These are phyloP conservation scores for Pogonophryne albipinna DNA, from an alignment of 2,797 vertebrate genomes.

Conservation along the genomic window DNA sequence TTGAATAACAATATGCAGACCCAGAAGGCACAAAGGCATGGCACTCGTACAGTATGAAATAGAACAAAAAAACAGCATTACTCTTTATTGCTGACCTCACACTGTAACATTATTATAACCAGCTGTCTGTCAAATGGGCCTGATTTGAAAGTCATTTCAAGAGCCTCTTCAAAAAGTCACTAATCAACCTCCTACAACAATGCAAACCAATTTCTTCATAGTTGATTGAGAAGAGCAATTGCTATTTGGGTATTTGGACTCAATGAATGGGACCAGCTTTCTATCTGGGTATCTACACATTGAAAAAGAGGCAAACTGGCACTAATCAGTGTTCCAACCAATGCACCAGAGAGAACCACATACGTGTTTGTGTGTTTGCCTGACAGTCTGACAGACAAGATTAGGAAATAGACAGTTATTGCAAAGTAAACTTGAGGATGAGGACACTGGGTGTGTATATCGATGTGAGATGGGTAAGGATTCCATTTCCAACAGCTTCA, in stretches of 20 bases:
- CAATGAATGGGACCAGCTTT: slow-evolving; percentile 64
- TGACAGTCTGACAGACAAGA: slow-evolving; percentile 57
- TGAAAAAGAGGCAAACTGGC: slow-evolving; percentile 65
- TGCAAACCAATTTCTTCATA: slow-evolving; percentile 73
- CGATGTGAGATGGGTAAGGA: slow-evolving; percentile 48
- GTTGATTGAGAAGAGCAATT: slow-evolving; percentile 72
- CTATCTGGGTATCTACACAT: slow-evolving; percentile 71
- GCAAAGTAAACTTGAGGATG: slow-evolving; percentile 68
- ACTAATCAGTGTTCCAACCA: slow-evolving; percentile 69
- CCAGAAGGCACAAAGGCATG: slow-evolving; percentile 33
- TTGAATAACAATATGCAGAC: slow-evolving; percentile 50
- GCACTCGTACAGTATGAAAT: slow-evolving; percentile 31
- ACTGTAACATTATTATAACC: slow-evolving; percentile 51
- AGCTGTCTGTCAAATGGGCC: slow-evolving; percentile 65
- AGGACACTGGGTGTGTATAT: slow-evolving; percentile 50
- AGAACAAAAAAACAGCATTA: slow-evolving; percentile 22
- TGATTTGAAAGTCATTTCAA: slow-evolving; percentile 71
- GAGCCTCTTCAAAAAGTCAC: slow-evolving; percentile 64
- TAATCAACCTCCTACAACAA: slow-evolving; percentile 72
- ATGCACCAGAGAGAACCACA: slow-evolving; percentile 54
- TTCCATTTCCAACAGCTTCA: slow-evolving; percentile 74
- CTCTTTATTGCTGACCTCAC: slow-evolving; percentile 50
- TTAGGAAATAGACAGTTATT: slow-evolving; percentile 56
- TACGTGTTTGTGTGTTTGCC: slow-evolving; percentile 55
- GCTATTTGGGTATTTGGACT: slow-evolving; percentile 68